phyloP scores from a whole-genome alignment of 2,888 invertebrate genomes.

The Fissipunctia ypsillon region DNA sequence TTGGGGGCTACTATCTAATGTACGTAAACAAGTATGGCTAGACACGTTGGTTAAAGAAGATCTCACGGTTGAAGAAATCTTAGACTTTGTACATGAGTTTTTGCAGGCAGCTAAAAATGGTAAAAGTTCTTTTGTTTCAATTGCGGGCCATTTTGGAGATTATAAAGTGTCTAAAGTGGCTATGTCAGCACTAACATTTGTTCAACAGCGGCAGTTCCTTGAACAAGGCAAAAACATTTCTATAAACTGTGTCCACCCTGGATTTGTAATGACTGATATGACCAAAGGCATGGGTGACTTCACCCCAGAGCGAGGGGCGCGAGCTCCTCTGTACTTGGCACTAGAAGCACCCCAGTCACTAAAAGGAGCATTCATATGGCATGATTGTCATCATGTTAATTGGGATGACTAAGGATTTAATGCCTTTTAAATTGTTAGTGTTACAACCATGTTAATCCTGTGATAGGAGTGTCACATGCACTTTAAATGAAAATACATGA shows the following conservation, averaged over 20 bases:
- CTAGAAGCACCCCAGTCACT: conserved; percentile 86
- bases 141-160: conserved; percentile 87
- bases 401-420: conserved; percentile 86
- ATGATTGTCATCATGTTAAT: conserved; percentile 88
- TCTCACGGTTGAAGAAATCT: conserved; percentile 88
- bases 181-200: conserved; percentile 87
- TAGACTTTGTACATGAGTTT: conserved; percentile 90
- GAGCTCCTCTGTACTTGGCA: conserved; percentile 85
- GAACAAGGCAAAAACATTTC: conserved; percentile 88
- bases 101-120: conserved; percentile 89
- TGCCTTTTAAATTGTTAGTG: conserved; percentile 74
- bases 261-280: conserved; percentile 89
- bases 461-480: conserved; percentile 89
- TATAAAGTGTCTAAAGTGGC: conserved; percentile 89
- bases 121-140: conserved; percentile 82
- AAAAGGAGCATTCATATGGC: conserved; percentile 88
- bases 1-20: conserved; percentile 89
- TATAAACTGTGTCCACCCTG: conserved; percentile 88
- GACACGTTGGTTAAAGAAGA: conserved; percentile 85
- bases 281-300: conserved; percentile 89
- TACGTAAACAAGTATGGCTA: conserved; percentile 86
- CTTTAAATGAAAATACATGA: conserved; percentile 86
- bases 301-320: conserved; percentile 85
- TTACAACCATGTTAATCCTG: conserved; percentile 85
- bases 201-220: conserved; percentile 85